Evolutionary conservation across 2,797 vertebrate species (phyloP), one percentile per base, ranked within the genome.

Genomic region (Potorous gilbertii): DNA sequence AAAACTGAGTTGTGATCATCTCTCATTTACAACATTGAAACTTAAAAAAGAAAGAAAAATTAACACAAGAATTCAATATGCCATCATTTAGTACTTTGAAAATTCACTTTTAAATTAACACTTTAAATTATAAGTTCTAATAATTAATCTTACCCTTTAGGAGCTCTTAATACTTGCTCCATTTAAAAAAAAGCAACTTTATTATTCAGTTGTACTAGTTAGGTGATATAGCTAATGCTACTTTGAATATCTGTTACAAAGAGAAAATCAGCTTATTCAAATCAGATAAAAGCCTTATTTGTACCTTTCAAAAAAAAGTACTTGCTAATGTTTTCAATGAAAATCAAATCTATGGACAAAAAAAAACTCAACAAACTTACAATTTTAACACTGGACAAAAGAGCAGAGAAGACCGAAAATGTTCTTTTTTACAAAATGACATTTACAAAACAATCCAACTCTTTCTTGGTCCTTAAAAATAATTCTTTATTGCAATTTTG

Each of bases 371-470:
- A 95, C 95, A 34, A 87, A 57, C 2, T 94, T 40, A 97, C 94
- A 59, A 96, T 95, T 95, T 95, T 92, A 97, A 11, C 40, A 96
- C 95, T 96, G 93, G 87, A 94, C 21, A 96, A 94, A 97, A 97
- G 46, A 97, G 28, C 81, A 95, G 96, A 97, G 52, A 92, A 96
- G 90, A 40, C 66, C 40, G 95, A 95, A 98, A 96, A 55, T 54
- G 94, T 55, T 31, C 91, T 24, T 8, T 74, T 95, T 95, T 93
- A 50, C 55, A 6, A 6, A 0, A 0, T 95, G 92, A 95, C 40
- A 94, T 62, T 56, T 96, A 74, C 11, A 94, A 0, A 0, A 89
- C 54, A 50, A 56, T 5, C 92, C 96, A 97, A 4, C 2, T 93
- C 95, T 94, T 90, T 94, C 56, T 95, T 91, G 27, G 93, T 59